Percentiles rank a stretch among this genome's conserved stretches.
phyloP scores from a whole-genome alignment of 1,140 invertebrate species.

The Thaumetopoea pityocampa region DNA sequence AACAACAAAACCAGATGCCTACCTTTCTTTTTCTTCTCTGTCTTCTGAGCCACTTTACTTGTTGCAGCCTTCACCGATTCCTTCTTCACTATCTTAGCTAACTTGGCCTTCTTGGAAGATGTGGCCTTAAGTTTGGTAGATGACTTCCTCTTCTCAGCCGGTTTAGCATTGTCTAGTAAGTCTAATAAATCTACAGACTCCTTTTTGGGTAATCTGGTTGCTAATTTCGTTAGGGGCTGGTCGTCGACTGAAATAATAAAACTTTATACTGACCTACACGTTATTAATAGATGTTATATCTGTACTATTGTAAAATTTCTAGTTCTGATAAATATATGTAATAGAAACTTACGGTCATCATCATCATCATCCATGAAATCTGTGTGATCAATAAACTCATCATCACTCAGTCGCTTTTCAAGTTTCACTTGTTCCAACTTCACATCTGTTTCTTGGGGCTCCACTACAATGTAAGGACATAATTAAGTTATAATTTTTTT shows the following conservation, averaged over 20 bases:
- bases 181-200: conserved; percentile 48
- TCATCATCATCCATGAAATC: conserved; percentile 38
- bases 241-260: conserved; percentile 48
- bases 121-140: conserved; percentile 32
- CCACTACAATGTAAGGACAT: too few relatives aligned
- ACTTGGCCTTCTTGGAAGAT: conserved; percentile 42
- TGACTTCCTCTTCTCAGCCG: conserved; percentile 47
- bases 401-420: conserved; percentile 38
- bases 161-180: conserved; percentile 46
- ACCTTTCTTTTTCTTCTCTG: conserved; percentile 70
- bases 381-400: conserved; percentile 36
- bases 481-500: too few relatives aligned
- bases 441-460: conserved; percentile 28
- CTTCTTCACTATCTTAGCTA: conserved; percentile 25
- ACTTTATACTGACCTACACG: conserved; percentile 1
- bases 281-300: too few relatives aligned
- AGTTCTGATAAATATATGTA: too few relatives aligned
- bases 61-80: conserved; percentile 27
- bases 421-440: conserved; percentile 45
- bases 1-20: conserved; percentile 29
- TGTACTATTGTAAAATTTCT: too few relatives aligned
- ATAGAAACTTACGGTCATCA: conserved; percentile 54
- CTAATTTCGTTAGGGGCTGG: conserved; percentile 52
- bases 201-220: conserved; percentile 56
- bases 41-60: conserved; percentile 47